phyloP scores from a whole-genome alignment of 35 echinoderm and acorn worm species.

The Strongylocentrotus purpuratus region DNA sequence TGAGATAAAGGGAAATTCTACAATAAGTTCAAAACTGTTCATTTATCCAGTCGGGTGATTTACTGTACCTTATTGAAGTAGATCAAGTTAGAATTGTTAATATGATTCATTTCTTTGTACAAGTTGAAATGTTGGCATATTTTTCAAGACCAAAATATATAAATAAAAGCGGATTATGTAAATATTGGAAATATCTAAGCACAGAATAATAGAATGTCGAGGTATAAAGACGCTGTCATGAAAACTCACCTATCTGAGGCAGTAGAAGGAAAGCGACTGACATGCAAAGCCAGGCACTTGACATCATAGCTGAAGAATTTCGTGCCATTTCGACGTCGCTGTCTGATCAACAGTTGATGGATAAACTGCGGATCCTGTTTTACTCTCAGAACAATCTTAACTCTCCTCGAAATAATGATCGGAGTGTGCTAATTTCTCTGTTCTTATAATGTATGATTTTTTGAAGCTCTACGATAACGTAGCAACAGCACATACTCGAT shows the following conservation, averaged over 20 bases:
- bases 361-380: background rate
- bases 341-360: background rate
- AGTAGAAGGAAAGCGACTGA: background rate
- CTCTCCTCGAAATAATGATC: background rate
- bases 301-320: background rate
- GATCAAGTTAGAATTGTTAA: too few relatives aligned
- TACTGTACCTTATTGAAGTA: too few relatives aligned
- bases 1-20: too few relatives aligned
- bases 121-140: too few relatives aligned
- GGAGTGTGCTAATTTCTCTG: background rate
- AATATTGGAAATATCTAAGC: too few relatives aligned
- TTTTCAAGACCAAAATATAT: too few relatives aligned
- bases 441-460: background rate
- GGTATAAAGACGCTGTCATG: background rate
- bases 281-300: background rate
- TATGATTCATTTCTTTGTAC: too few relatives aligned
- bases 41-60: too few relatives aligned
- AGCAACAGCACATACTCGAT: background rate
- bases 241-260: background rate
- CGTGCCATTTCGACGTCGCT: background rate
- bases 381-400: background rate
- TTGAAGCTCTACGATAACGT: background rate
- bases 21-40: too few relatives aligned
- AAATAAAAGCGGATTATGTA: too few relatives aligned
- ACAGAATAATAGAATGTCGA: too few relatives aligned